Conservation (phyloP, 2,113 vertebrate genomes). For the Burhinus bistriatus region DNA sequence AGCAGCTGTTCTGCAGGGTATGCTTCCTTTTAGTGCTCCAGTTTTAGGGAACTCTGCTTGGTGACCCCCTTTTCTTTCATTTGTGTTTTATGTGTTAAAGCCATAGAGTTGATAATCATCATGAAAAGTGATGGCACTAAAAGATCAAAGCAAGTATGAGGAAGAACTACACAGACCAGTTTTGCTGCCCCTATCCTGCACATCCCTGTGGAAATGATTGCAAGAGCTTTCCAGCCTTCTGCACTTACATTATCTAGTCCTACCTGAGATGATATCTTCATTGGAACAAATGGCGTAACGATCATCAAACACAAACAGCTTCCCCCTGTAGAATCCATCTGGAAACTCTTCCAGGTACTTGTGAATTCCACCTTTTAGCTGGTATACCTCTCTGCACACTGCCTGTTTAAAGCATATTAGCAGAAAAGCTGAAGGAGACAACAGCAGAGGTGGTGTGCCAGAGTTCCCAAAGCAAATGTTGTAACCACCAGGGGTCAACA, state of each 20-base stretch:
- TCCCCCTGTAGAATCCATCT: constrained; percentile 92
- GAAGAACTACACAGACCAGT: neutral
- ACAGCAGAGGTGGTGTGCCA: neutral
- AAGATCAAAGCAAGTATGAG: neutral
- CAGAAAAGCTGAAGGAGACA: constrained; percentile 10
- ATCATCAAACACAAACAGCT: constrained; percentile 96
- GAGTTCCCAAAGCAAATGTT: neutral
- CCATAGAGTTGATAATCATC: neutral
- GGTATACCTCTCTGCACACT: constrained; percentile 91
- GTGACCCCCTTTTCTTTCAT: neutral
- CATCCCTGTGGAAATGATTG: neutral
- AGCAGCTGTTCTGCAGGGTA: neutral
- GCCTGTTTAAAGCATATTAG: constrained; percentile 75
- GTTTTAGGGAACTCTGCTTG: neutral
- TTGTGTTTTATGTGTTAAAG: neutral
- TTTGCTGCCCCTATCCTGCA: neutral
- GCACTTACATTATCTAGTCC: neutral
- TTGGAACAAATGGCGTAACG: constrained; percentile 92
- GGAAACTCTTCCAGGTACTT: constrained; percentile 94
- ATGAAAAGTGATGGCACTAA: neutral
- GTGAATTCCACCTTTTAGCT: constrained; percentile 96
- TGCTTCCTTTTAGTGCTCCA: neutral
- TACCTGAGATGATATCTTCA: constrained; percentile 87
- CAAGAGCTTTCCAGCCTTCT: neutral
- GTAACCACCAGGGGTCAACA: neutral